Evolutionary conservation across 2,888 invertebrate species (phyloP).

Genomic region (Cerastoderma edule): DNA sequence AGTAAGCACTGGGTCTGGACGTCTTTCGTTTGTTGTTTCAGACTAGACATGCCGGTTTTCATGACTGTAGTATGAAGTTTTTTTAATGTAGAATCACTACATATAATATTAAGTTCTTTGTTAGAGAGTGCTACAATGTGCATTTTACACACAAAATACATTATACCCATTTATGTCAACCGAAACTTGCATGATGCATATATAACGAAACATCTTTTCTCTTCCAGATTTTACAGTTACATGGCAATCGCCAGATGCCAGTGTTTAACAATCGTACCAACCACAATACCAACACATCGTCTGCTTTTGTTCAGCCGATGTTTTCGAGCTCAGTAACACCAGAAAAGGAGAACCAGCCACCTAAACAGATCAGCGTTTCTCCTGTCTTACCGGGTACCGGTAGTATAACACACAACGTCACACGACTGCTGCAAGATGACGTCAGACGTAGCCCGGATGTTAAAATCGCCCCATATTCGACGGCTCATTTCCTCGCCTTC

Average conservation of each 20-base stretch:
- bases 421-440: slow-evolving; percentile 44
- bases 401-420: slow-evolving; percentile 54
- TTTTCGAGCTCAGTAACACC: slow-evolving; percentile 31
- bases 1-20: too few relatives aligned
- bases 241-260: slow-evolving; percentile 36
- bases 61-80: too few relatives aligned
- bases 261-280: neutral
- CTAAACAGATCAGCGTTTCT: slow-evolving; percentile 39
- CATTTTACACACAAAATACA: neutral
- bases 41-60: too few relatives aligned
- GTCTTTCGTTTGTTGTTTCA: too few relatives aligned
- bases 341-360: slow-evolving; percentile 51
- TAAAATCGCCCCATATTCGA: slow-evolving; percentile 37
- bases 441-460: neutral
- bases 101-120: neutral
- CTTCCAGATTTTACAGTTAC: slow-evolving; percentile 39
- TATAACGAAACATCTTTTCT: too few relatives aligned
- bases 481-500: slow-evolving; percentile 31
- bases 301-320: slow-evolving; percentile 53
- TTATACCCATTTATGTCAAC: slow-evolving; percentile 10
- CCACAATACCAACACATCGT: slow-evolving; percentile 20
- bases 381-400: slow-evolving; percentile 52
- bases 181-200: too few relatives aligned
- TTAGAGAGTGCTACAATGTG: neutral
- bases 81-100: neutral